Evolutionary conservation across 2,888 invertebrate genomes (phyloP).

Genomic region (Epinotia ramella): DNA sequence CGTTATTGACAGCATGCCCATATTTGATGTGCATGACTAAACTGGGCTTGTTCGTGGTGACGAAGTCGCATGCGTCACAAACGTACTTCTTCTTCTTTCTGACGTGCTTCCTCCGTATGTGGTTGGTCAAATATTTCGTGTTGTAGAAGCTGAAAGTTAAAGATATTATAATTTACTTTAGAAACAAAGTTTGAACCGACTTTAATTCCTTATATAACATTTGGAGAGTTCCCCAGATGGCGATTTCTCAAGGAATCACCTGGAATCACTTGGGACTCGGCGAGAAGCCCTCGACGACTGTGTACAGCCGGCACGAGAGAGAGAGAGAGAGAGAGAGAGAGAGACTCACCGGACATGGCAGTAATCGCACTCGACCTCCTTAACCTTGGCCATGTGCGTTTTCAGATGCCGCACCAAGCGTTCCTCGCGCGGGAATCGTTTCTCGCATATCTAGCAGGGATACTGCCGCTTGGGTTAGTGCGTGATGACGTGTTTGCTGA

Average conservation of each 20-base stretch:
- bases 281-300: too few relatives aligned
- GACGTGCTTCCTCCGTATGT: slow-evolving; percentile 61
- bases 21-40: slow-evolving; percentile 65
- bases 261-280: too few relatives aligned
- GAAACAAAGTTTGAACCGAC: too few relatives aligned
- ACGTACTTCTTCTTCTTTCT: slow-evolving; percentile 51
- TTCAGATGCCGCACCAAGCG: slow-evolving; percentile 54
- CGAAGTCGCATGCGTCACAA: slow-evolving; percentile 63
- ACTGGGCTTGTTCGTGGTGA: slow-evolving; percentile 58
- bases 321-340: too few relatives aligned
- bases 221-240: too few relatives aligned
- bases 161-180: neutral
- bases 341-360: slow-evolving; percentile 64
- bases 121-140: slow-evolving; percentile 59
- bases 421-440: too few relatives aligned
- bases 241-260: too few relatives aligned
- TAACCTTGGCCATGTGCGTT: slow-evolving; percentile 52
- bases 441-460: slow-evolving; percentile 61
- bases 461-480: slow-evolving; percentile 57
- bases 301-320: too few relatives aligned
- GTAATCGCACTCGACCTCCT: slow-evolving; percentile 57
- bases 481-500: slow-evolving; percentile 61
- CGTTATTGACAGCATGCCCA: slow-evolving; percentile 56
- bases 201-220: too few relatives aligned
- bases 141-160: slow-evolving; percentile 62